Percentiles rank a stretch among this genome's conserved stretches.
Evolutionary conservation across 2,113 vertebrate species (phyloP).

Genomic region (Burhinus oedicnemus): DNA sequence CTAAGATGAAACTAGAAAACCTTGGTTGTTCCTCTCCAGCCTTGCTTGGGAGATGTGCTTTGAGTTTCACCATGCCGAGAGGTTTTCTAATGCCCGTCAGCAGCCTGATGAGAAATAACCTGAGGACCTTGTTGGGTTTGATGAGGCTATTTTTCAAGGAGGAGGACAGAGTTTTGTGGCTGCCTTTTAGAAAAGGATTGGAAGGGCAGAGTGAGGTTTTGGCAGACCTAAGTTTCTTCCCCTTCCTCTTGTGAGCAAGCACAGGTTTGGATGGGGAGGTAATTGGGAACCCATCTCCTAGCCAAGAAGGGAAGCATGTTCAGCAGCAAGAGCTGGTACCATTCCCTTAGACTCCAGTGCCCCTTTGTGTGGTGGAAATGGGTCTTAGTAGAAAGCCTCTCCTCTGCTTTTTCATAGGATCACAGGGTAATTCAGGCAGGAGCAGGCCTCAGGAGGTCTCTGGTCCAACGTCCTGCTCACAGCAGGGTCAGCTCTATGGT

Average conservation of each 20-base stretch:
- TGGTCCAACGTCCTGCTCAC: fast-evolving
- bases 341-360: neutral
- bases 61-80: neutral
- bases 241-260: neutral
- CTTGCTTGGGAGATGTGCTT: neutral
- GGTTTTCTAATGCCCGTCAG: neutral
- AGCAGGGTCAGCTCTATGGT: neutral
- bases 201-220: neutral
- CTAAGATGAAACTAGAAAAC: neutral
- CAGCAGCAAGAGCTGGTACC: neutral
- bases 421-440: neutral
- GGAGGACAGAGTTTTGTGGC: neutral
- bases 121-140: neutral
- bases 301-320: neutral
- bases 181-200: neutral
- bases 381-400: neutral
- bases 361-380: neutral
- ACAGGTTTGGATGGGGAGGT: neutral
- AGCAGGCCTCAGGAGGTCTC: neutral
- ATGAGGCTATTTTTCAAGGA: neutral
- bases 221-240: neutral
- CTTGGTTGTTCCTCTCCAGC: neutral
- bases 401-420: neutral
- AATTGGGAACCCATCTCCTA: neutral
- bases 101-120: neutral